Evolutionary conservation across 23 tunicate species (phyloP).

Genomic region (Trididemnum nubilum): DNA sequence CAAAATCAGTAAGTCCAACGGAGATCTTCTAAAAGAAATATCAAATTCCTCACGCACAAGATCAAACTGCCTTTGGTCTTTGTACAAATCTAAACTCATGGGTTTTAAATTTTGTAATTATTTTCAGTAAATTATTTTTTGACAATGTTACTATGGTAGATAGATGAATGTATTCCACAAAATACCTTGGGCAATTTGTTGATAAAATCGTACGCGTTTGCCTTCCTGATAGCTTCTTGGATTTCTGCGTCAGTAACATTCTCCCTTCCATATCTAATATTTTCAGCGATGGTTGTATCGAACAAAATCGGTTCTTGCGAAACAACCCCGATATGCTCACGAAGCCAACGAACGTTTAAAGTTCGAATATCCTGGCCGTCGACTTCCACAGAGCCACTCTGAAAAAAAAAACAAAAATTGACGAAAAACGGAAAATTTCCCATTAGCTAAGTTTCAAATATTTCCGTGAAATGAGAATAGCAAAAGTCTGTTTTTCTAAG

Average conservation of each 20-base stretch:
- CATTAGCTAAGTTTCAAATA: no score
- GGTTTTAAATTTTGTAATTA: no score
- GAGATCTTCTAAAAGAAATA: no score
- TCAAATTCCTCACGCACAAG: no score
- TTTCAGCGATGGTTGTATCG: conserved; percentile 92
- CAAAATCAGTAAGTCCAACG: no score
- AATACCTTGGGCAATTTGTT: conserved; percentile 80
- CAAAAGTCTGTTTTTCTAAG: no score
- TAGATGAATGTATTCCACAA: no score
- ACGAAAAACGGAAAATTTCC: neutral
- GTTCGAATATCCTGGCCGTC: conserved; percentile 91
- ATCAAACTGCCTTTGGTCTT: no score
- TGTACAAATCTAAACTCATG: no score
- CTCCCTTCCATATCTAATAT: conserved; percentile 80
- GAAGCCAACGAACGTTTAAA: conserved; percentile 85
- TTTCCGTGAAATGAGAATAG: neutral
- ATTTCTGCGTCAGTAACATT: conserved; percentile 87
- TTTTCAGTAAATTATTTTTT: no score
- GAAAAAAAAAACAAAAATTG: conserved; percentile 1
- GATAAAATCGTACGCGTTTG: conserved; percentile 95
- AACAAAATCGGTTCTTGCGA: conserved; percentile 96
- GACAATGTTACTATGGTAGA: no score
- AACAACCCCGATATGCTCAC: conserved; percentile 96
- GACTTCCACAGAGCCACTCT: conserved; percentile 55
- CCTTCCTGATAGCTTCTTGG: conserved; percentile 70